Evolutionary conservation across 2,888 invertebrate genomes (phyloP).

Genomic region (Drepanosiphum platanoidis): DNA sequence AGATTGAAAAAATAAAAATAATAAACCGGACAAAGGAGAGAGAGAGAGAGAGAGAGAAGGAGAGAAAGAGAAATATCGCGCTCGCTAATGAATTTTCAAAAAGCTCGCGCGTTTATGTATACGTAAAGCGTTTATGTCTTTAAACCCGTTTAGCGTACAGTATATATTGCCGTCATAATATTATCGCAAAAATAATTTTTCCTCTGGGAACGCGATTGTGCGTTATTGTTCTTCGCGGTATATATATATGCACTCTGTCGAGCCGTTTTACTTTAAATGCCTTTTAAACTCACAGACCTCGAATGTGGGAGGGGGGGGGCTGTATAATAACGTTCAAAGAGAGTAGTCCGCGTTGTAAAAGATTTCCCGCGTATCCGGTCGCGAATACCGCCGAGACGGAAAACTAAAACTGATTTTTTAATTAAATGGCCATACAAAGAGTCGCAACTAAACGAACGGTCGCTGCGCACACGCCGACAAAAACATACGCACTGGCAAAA

Average conservation of each 20-base stretch:
- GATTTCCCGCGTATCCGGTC: background rate
- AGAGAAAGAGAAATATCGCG: background rate
- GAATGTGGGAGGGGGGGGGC: too few relatives aligned
- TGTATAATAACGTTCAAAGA: slow-evolving; percentile 7
- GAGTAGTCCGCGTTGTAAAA: slow-evolving; percentile 1
- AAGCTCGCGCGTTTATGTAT: background rate
- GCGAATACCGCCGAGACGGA: background rate
- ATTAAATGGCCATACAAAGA: slow-evolving; percentile 5
- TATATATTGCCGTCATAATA: slow-evolving; percentile 17
- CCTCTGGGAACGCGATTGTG: background rate
- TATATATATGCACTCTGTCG: background rate
- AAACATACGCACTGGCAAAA: too few relatives aligned
- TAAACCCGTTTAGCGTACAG: background rate
- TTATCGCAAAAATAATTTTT: slow-evolving; percentile 7
- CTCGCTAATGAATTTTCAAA: background rate
- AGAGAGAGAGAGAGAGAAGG: too few relatives aligned
- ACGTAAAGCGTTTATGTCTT: background rate
- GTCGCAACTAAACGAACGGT: background rate
- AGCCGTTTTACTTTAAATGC: background rate
- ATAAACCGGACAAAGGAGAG: background rate
- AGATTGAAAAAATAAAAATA: background rate
- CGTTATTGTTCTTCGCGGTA: background rate
- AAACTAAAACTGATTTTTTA: slow-evolving; percentile 19
- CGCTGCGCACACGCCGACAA: background rate
- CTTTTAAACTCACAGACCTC: background rate